These are phyloP conservation scores for Wiebesia pumilae DNA, from an alignment of 1,140 invertebrate genomes.

Conservation along the genomic window DNA sequence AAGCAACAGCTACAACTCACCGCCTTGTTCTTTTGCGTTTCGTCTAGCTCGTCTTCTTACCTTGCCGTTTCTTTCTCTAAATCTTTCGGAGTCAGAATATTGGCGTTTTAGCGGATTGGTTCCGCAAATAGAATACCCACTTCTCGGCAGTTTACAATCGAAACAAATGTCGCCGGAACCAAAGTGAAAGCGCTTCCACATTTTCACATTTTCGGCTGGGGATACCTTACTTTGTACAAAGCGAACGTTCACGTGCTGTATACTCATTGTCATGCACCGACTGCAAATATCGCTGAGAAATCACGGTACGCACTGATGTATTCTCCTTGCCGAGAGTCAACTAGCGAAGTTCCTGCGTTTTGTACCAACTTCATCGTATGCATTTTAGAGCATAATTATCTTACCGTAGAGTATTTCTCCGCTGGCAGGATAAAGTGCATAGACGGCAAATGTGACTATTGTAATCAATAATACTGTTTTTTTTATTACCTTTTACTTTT, in stretches of 20 bases:
- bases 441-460: not conserved
- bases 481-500: too few relatives aligned
- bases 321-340: constrained; percentile 26
- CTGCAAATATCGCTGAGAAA: constrained; percentile 13
- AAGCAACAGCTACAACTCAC: not conserved
- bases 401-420: not conserved
- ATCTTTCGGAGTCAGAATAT: constrained; percentile 10
- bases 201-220: not conserved
- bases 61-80: not conserved
- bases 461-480: not conserved
- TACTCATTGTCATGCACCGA: constrained; percentile 11
- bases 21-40: constrained; percentile 32
- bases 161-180: not conserved
- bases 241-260: not conserved
- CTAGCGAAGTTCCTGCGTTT: constrained; percentile 49
- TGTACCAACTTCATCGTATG: constrained; percentile 19
- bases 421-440: not conserved
- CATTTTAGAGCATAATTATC: constrained; percentile 5
- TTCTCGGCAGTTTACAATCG: not conserved
- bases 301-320: not conserved
- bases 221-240: not conserved
- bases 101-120: not conserved
- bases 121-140: not conserved
- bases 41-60: not conserved
- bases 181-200: not conserved